phyloP scores from a whole-genome alignment of 2,888 invertebrate genomes.

The Dioctria rufipes region DNA sequence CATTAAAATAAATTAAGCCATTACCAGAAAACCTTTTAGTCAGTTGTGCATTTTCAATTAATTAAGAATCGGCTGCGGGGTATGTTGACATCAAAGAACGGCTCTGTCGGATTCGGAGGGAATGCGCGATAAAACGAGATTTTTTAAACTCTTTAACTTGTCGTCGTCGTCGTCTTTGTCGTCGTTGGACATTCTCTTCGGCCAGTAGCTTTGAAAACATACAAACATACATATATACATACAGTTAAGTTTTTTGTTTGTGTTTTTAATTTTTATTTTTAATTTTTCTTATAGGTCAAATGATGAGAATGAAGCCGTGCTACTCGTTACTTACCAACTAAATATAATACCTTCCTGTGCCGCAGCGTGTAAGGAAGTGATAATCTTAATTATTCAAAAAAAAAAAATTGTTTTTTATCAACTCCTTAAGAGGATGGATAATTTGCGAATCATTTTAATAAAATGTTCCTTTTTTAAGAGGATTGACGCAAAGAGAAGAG shows the following conservation, averaged over 20 bases:
- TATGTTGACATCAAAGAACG: conserved; percentile 45
- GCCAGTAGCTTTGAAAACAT: conserved; percentile 1
- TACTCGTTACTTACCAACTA: neutral
- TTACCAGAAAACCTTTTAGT: conserved; percentile 55
- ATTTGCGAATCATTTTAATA: conserved; percentile 17
- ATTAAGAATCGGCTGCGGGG: conserved; percentile 39
- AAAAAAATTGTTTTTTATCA: conserved; percentile 11
- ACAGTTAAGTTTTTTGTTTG: neutral
- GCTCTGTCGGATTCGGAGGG: conserved; percentile 5
- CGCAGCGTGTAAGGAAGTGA: conserved; percentile 26
- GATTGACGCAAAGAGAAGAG: too few species aligned
- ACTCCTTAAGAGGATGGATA: conserved; percentile 22
- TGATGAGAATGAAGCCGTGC: conserved; percentile 10
- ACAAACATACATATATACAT: too few species aligned
- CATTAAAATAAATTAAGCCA: conserved; percentile 56
- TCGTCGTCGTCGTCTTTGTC: neutral
- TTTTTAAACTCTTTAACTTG: conserved; percentile 1
- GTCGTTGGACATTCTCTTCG: neutral
- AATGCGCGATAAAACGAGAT: conserved; percentile 27
- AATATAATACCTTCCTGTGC: too few species aligned
- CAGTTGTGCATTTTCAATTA: conserved; percentile 49
- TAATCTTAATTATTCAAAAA: conserved; percentile 47
- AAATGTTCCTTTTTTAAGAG: too few species aligned
- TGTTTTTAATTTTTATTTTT: conserved; percentile 11
- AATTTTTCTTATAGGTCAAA: neutral